Evolutionary conservation across 2,797 vertebrate genomes (phyloP).

Genomic region (Phoebastria nigripes): DNA sequence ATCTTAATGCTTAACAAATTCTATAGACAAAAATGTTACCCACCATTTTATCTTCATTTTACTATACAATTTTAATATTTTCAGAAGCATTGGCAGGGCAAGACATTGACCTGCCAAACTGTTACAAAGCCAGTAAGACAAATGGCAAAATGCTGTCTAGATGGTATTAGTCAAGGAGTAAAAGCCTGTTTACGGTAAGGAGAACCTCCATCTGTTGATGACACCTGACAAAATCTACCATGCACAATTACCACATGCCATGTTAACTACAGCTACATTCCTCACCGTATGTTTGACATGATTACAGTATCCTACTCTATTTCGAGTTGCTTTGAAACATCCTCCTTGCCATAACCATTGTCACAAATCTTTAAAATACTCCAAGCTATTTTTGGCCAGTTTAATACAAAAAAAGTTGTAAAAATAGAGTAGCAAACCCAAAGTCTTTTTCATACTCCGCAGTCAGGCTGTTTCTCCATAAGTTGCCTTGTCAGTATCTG

Average conservation of each 20-base stretch:
- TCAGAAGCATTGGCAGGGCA: neutral
- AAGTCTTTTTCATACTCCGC: slow-evolving; percentile 80
- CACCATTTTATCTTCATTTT: neutral
- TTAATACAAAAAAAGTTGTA: neutral
- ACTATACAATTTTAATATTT: neutral
- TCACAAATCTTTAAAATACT: neutral
- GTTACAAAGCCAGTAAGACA: neutral
- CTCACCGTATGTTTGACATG: neutral
- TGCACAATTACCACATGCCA: neutral
- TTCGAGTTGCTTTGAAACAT: neutral
- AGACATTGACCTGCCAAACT: neutral
- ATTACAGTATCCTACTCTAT: neutral
- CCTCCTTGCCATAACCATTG: neutral
- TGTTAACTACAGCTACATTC: neutral
- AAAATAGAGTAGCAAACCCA: neutral
- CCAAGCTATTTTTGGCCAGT: neutral
- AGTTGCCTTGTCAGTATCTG: slow-evolving; percentile 86
- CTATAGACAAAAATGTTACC: neutral
- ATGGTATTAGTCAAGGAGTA: neutral
- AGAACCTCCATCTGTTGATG: neutral
- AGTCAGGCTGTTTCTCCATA: slow-evolving; percentile 82
- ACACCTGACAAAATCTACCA: neutral
- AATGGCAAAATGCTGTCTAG: neutral
- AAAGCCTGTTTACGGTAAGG: neutral
- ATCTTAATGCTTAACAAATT: neutral